These are phyloP conservation scores for Cuculus canorus DNA, from an alignment of 2,797 vertebrate genomes.

Conservation along the genomic window DNA sequence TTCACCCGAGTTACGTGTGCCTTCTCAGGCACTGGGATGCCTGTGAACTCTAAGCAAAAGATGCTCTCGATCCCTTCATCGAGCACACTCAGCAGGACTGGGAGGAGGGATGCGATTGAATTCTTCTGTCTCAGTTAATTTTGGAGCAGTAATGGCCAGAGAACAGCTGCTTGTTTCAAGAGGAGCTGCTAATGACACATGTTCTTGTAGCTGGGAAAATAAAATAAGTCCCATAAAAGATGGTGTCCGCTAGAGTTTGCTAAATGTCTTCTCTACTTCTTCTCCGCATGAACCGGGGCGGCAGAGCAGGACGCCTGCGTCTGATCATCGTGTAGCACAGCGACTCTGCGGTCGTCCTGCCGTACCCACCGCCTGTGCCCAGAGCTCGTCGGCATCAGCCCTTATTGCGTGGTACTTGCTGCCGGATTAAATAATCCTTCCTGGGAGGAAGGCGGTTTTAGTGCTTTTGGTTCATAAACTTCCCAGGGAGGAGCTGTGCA, in stretches of 20 bases:
- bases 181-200: background rate
- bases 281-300: background rate
- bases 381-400: background rate
- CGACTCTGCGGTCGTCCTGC: background rate
- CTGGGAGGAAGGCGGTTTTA: background rate
- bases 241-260: background rate
- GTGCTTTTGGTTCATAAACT: background rate
- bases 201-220: background rate
- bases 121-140: conserved; percentile 21
- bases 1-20: background rate
- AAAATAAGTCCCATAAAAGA: background rate
- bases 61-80: background rate
- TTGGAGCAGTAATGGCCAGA: conserved; percentile 1
- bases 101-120: background rate
- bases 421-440: background rate
- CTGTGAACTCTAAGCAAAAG: background rate
- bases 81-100: background rate
- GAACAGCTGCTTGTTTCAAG: conserved; percentile 47
- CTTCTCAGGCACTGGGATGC: background rate
- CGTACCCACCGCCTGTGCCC: background rate
- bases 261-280: background rate
- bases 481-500: background rate
- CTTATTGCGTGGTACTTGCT: background rate
- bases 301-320: background rate
- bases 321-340: background rate